A percentile compares a stretch with the other conserved stretches of the same genome.
These are phyloP conservation scores for Siniperca chuatsi DNA, from an alignment of 2,113 vertebrate species.

Conservation along the genomic window DNA sequence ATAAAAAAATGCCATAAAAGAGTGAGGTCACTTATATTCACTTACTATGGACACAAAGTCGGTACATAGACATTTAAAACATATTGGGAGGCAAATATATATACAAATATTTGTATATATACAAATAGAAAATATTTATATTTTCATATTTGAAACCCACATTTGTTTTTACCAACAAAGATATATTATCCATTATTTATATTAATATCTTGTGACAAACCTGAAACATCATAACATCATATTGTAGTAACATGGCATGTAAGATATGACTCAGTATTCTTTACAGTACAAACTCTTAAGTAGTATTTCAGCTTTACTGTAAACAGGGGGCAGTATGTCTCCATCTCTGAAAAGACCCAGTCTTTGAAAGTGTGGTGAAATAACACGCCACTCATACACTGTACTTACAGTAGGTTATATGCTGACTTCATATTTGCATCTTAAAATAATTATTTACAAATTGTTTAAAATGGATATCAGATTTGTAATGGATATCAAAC, in stretches of 20 bases:
- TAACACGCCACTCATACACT: background rate
- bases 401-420: background rate
- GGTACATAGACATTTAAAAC: background rate
- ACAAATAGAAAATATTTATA: background rate
- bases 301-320: background rate
- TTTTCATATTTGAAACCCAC: background rate
- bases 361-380: background rate
- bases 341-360: background rate
- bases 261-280: background rate
- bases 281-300: background rate
- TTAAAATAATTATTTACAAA: background rate
- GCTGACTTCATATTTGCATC: background rate
- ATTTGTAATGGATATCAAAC: background rate
- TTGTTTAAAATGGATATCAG: background rate
- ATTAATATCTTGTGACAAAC: background rate
- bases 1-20: background rate
- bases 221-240: background rate
- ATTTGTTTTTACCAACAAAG: background rate
- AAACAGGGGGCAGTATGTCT: conserved; percentile 59
- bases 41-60: background rate
- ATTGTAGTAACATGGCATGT: background rate
- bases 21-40: background rate
- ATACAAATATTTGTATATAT: no score
- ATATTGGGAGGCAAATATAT: background rate
- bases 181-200: background rate